Evolutionary conservation across 2,888 invertebrate species (phyloP).

Genomic region (Lasioglossum calceatum): DNA sequence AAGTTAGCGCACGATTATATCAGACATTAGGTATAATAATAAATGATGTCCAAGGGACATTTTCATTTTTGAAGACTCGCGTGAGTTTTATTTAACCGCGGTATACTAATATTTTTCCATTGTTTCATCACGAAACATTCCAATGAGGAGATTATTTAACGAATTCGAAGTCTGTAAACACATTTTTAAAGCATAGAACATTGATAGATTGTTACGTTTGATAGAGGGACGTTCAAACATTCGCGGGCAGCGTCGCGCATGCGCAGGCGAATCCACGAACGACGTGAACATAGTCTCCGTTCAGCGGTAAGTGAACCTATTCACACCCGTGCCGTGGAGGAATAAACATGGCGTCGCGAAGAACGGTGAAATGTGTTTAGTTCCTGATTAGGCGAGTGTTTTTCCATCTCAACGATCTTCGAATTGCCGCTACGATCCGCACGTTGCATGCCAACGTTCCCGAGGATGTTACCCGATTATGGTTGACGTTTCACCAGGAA

Average conservation of each 20-base stretch:
- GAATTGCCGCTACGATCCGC: neutral
- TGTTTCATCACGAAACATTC: neutral
- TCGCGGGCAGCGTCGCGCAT: conserved; percentile 19
- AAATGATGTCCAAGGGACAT: conserved; percentile 81
- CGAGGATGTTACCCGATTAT: conserved; percentile 35
- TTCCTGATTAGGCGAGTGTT: neutral
- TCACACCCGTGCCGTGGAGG: conserved; percentile 13
- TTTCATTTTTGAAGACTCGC: conserved; percentile 78
- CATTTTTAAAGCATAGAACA: neutral
- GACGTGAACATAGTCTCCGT: conserved; percentile 33
- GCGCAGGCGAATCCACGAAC: conserved; percentile 17
- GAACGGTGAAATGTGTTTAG: conserved; percentile 40
- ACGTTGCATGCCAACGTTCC: neutral
- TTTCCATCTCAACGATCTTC: neutral
- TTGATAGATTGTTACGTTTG: neutral
- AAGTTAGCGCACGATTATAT: conserved; percentile 81
- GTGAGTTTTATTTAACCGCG: conserved; percentile 64
- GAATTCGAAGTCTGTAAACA: neutral
- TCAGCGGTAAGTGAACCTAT: conserved; percentile 22
- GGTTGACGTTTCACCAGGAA: conserved; percentile 28
- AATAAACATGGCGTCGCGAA: conserved; percentile 58
- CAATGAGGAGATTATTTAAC: neutral
- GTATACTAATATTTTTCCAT: neutral
- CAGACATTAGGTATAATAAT: conserved; percentile 80
- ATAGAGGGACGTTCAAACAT: conserved; percentile 9